phyloP scores from a whole-genome alignment of 1,140 invertebrate genomes.

The Dufourea novaeangliae region DNA sequence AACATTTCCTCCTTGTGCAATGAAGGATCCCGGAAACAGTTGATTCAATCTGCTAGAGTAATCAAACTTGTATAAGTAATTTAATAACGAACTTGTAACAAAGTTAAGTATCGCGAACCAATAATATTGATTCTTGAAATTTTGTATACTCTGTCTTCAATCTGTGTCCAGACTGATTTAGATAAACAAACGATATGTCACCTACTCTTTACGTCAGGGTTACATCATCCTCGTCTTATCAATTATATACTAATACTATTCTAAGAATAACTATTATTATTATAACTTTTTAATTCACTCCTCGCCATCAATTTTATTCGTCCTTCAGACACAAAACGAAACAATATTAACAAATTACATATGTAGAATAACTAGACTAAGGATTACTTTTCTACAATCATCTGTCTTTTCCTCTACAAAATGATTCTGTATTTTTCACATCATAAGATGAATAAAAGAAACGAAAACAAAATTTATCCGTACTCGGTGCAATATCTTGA shows the following conservation, averaged over 20 bases:
- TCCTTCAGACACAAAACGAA: too few species aligned
- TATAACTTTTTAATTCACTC: too few species aligned
- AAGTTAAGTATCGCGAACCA: background rate
- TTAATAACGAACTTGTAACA: conserved; percentile 10
- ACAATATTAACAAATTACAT: too few species aligned
- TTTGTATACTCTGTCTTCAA: background rate
- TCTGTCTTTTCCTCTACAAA: too few species aligned
- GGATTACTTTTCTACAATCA: too few species aligned
- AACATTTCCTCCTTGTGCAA: background rate
- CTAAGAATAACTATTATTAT: too few species aligned
- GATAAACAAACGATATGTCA: background rate
- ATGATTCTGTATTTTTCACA: too few species aligned
- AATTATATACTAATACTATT: background rate
- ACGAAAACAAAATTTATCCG: background rate
- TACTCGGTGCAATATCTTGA: too few species aligned
- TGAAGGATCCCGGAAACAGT: background rate
- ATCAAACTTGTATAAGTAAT: background rate
- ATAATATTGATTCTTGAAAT: background rate
- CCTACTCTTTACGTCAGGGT: background rate
- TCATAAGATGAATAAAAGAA: too few species aligned
- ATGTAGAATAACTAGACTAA: too few species aligned
- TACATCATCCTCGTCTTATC: background rate
- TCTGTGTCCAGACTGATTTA: background rate
- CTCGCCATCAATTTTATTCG: too few species aligned
- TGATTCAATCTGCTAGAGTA: background rate